Percentiles rank a stretch among this genome's conserved stretches.
These are phyloP conservation scores for Drosophila mojavensis DNA, from an alignment of 1,140 invertebrate species.

Conservation along the genomic window DNA sequence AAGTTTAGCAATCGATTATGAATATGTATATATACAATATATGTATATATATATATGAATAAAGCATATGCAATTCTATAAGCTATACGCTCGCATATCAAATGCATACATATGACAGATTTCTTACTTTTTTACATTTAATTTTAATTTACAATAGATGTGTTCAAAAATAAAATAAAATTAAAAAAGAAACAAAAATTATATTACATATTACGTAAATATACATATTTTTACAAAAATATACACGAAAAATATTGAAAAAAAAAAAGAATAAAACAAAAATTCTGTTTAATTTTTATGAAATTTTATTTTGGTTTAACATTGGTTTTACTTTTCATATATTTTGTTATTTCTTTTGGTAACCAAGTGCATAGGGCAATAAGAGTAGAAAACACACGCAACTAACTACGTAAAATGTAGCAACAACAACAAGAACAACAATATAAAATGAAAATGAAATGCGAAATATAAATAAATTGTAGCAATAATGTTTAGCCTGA, in stretches of 20 bases:
- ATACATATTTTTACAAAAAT: conserved; percentile 68
- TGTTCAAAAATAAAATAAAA: conserved; percentile 21
- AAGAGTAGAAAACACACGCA: conserved; percentile 48
- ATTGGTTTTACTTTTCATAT: conserved; percentile 15
- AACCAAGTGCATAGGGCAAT: conserved; percentile 65
- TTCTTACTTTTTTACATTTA: conserved; percentile 27
- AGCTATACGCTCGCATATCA: conserved; percentile 67
- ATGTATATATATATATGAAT: conserved; percentile 35
- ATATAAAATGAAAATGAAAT: not conserved
- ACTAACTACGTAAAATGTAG: conserved; percentile 12
- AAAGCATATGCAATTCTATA: conserved; percentile 41
- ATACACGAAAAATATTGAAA: conserved; percentile 43
- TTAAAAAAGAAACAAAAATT: conserved; percentile 22
- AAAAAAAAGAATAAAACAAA: conserved; percentile 18
- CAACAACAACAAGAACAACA: conserved; percentile 16
- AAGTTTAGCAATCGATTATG: conserved; percentile 29
- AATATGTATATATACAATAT: conserved; percentile 36
- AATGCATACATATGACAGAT: conserved; percentile 40
- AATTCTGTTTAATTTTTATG: conserved; percentile 4
- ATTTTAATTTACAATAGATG: conserved; percentile 51
- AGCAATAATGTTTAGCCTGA: conserved; percentile 52
- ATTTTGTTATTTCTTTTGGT: conserved; percentile 1
- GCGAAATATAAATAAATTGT: conserved; percentile 10
- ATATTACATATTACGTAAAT: conserved; percentile 20
- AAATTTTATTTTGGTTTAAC: not conserved